Evolutionary conservation across 1,140 invertebrate genomes (phyloP), one percentile per base, ranked within the genome.

Genomic region (Phymorhynchus buccinoides): DNA sequence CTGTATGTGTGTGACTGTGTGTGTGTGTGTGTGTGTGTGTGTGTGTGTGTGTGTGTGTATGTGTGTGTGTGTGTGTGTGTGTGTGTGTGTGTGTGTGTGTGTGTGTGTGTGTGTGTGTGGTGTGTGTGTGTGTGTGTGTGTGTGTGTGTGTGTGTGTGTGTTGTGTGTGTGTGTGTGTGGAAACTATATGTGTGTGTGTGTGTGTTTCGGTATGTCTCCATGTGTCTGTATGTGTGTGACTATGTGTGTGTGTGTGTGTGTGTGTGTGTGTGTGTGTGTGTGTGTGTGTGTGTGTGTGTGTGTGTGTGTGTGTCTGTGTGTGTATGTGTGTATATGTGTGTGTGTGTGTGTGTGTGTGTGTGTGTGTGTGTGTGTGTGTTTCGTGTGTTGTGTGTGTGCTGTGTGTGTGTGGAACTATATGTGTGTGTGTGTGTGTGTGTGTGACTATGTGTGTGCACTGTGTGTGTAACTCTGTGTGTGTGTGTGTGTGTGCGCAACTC

Each of bases 61-160:
- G 62, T 66, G 62, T 66, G 62, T 66, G 62, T 66, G 62, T 66
- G 62, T 66, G 62, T 66, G 62, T 66, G 62, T 66, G 62, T 66
- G 62, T 66, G 62, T 30, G n/a, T 66, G 22, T 66, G 62, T 4
- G 62, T 30, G n/a, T 4, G 62, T 30, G 62, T 4, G 62, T 30
- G 62, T 27, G 4, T 66, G 62, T 27, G 4, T 66, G 62, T 27
- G 7, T 66, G 62, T 66, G 62, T 66, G 62, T 66, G 27, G 6
- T 12, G 27, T 66, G 27, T 7, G 27, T 7, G 27, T 66, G 48
- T 52, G 48, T 52, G 48, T 52, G 48, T 52, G 48, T 52, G 22
- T 52, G 48, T 52, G 22, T 52, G 48, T 52, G 22, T 52, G 48
- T 52, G 48, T 52, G 48, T 52, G 48, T 52, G 48, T 52, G 48